Evolutionary conservation across 2,888 invertebrate genomes (phyloP).

Genomic region (Frankliniella intonsa): DNA sequence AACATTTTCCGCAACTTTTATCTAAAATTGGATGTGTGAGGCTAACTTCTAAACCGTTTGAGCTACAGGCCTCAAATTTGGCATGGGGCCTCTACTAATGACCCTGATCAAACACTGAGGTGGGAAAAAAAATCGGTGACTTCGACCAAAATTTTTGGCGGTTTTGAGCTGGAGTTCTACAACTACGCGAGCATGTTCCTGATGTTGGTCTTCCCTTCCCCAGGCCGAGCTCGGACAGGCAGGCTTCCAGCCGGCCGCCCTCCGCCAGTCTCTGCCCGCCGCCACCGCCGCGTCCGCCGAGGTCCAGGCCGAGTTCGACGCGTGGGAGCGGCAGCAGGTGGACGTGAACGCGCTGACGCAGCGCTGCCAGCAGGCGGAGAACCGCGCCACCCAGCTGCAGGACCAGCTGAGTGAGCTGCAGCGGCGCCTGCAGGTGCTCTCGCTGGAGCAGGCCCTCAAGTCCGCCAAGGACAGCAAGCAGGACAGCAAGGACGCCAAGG

Average conservation of each 20-base stretch:
- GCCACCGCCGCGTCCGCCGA: background rate
- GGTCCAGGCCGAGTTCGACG: conserved; percentile 17
- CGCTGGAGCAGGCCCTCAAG: conserved; percentile 37
- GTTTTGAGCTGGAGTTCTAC: too few relatives aligned
- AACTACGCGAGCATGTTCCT: too few relatives aligned
- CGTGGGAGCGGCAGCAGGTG: conserved; percentile 15
- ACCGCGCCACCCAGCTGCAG: conserved; percentile 9
- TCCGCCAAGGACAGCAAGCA: conserved; percentile 2
- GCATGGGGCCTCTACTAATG: too few relatives aligned
- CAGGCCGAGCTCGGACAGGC: conserved; percentile 72
- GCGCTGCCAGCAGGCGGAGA: conserved; percentile 22
- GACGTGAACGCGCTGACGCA: conserved; percentile 15
- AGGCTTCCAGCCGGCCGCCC: conserved; percentile 57
- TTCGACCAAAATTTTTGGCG: too few relatives aligned
- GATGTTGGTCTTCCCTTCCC: background rate
- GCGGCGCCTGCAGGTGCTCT: conserved; percentile 15
- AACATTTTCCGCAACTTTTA: too few relatives aligned
- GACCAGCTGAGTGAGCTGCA: conserved; percentile 21
- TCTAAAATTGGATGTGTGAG: too few relatives aligned
- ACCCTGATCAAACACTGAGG: too few relatives aligned
- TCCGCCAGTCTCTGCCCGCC: background rate
- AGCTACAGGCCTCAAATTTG: too few relatives aligned
- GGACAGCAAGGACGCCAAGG: conserved; percentile 8
- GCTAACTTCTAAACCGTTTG: too few relatives aligned
- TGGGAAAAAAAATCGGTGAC: too few relatives aligned